These are phyloP conservation scores for Pogona vitticeps DNA, from an alignment of 2,113 vertebrate genomes.

Conservation along the genomic window DNA sequence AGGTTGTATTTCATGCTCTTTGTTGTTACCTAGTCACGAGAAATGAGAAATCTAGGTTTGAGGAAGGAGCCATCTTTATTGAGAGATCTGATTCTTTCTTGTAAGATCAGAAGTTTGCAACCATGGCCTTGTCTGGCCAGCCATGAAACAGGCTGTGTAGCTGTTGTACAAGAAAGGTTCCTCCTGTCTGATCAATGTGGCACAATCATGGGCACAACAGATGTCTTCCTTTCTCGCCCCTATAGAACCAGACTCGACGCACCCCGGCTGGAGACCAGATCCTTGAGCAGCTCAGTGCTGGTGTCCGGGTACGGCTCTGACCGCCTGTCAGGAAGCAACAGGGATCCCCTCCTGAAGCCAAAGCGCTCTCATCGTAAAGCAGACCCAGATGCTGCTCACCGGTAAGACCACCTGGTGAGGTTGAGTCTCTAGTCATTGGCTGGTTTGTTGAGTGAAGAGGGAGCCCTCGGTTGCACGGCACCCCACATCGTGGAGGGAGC, in stretches of 20 bases:
- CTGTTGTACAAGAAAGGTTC: neutral
- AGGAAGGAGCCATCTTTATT: too few relatives aligned
- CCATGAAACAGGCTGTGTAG: neutral
- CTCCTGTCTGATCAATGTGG: neutral
- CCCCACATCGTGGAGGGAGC: neutral
- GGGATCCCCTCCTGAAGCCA: slow-evolving; percentile 87
- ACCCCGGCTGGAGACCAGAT: slow-evolving; percentile 88
- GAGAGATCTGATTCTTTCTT: too few relatives aligned
- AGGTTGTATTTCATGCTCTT: too few relatives aligned
- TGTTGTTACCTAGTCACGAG: too few relatives aligned
- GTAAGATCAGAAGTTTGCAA: too few relatives aligned
- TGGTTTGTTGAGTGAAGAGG: rapidly evolving
- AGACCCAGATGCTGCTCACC: slow-evolving; percentile 92
- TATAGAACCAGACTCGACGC: slow-evolving; percentile 93
- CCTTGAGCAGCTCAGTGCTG: slow-evolving; percentile 80
- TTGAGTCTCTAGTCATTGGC: too few relatives aligned
- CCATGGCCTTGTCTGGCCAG: too few relatives aligned
- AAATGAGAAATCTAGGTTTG: neutral
- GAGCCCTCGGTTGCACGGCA: neutral
- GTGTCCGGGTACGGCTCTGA: slow-evolving; percentile 79
- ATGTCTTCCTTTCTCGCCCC: slow-evolving; percentile 36
- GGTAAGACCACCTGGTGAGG: slow-evolving; percentile 71
- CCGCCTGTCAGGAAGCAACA: slow-evolving; percentile 79
- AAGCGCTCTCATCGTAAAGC: slow-evolving; percentile 96
- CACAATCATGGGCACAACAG: neutral